Evolutionary conservation across 2,113 vertebrate species (phyloP), one percentile per base, ranked within the genome.

Genomic region (Seriola dumerili): DNA sequence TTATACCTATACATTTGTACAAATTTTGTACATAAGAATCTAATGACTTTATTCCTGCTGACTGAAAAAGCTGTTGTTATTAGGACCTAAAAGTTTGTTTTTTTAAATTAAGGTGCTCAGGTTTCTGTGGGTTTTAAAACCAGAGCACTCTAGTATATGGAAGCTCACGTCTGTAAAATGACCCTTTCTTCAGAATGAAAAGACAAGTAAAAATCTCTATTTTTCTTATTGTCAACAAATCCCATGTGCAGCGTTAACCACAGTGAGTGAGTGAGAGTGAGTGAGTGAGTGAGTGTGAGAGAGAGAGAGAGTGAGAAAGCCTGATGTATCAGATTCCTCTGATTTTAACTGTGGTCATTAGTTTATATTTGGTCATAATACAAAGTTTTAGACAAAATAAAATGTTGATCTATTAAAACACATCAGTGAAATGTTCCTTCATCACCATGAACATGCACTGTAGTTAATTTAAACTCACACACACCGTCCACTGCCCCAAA

Each of bases 271-370:
- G 34, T 36, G 34, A 3, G 34, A 3, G 4, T 36, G 34, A 3
- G 6, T 36, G 4, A 2, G 29, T 29, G 29, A 2, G 29, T 29
- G 29, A 2, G 29, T 29, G 34, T 36, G 34, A 2, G 4, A 5
- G 34, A 5, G 6, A 6, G 0, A 36, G 34, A 5, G 4, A 2
- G 34, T 0, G 6, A 3, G 0, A 36, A 4, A 36, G 6, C 34
- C 34, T 36, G 34, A 36, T 36, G 34, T 36, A 36, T 36, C 29
- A 29, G 29, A 29, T 29, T 29, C 29, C 29, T 29, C 34, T 36
- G 34, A 6, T 36, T 36, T 36, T 36, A 36, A 36, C 34, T 29
- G 29, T 29, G 29, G 6, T 42, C 40, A 42, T 11, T 42, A 11
- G 40, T 42, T 42, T 38, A 38, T 38, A 38, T 38, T 8, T 38